Base-by-base conservation (phyloP, 2,888 invertebrate species). In the Acrobasis suavella region DNA sequence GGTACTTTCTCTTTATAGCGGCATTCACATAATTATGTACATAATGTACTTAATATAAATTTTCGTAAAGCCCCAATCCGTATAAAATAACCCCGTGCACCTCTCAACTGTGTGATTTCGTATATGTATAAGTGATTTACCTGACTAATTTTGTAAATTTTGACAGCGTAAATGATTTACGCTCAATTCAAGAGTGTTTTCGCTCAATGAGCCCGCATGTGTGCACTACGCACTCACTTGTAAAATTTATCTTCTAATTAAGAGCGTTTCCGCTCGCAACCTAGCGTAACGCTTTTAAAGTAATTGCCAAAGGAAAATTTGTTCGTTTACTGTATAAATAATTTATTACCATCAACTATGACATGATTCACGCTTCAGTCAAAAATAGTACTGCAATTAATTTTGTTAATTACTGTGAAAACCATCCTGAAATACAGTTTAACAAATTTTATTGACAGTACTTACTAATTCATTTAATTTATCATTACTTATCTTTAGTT, bases 161-260 rank as follows among this genome's bases (percentile, higher is more conserved):
- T 52, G 61, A 32, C 42, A 54, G n/a, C 37, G 16, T 49, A 49
- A 16, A 55, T 62, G 62, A 62, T 62, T 62, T 50, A 62, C 50
- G 38, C 37, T 55, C 49, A 62, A 62, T 55, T 61, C 52, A 9
- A 39, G 52, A 17, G n/a, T 49, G 58, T 17, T 46, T 52, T 9
- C 52, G 32, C 59, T 65, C 63, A 62, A 64, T 62, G 62, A 32
- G 64, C 65, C 46, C 62, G 62, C 63, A 62, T 66, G 50, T 63
- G 50, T 59, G 60, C 49, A 54, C 52, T 64, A 62, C 50, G 38
- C 59, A 54, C 46, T 38, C 46, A 15, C 62, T 62, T 55, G 62
- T 54, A 54, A 63, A 65, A 65, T 65, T 64, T 65, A 65, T 63
- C 63, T 63, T 62, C 60, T 66, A 67, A 68, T 68, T 65, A 69